Conservation (phyloP, 2,797 vertebrate genomes). For the Labroides dimidiatus region DNA sequence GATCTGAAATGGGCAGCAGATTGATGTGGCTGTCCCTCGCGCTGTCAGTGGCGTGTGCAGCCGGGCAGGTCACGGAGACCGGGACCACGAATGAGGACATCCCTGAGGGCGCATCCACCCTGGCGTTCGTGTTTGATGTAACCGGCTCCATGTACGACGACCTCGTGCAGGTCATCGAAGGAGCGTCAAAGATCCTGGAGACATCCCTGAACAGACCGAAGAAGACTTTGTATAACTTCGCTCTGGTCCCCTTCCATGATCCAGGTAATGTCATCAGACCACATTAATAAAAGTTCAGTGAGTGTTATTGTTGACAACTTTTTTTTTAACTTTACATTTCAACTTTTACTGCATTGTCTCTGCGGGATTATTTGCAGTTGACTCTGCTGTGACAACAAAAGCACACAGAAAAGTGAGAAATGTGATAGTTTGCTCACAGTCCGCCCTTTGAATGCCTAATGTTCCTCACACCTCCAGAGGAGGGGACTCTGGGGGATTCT, state of each 20-base stretch:
- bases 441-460: slow-evolving; percentile 61
- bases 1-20: slow-evolving; percentile 72
- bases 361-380: not conserved
- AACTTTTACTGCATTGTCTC: not conserved
- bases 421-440: slow-evolving; percentile 79
- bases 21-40: slow-evolving; percentile 60
- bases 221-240: slow-evolving; percentile 94
- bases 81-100: slow-evolving; percentile 75
- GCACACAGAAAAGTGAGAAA: slow-evolving; percentile 75
- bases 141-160: slow-evolving; percentile 99
- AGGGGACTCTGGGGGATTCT: slow-evolving; percentile 53
- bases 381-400: slow-evolving; percentile 36
- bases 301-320: not conserved
- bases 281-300: not conserved
- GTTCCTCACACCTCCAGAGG: slow-evolving; percentile 75
- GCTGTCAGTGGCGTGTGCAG: slow-evolving; percentile 72
- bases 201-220: slow-evolving; percentile 94
- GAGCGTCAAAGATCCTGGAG: slow-evolving; percentile 97
- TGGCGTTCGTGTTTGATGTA: slow-evolving; percentile 98
- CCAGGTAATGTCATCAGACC: slow-evolving; percentile 87
- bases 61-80: slow-evolving; percentile 70
- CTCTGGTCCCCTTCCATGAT: slow-evolving; percentile 96
- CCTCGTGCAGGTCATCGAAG: slow-evolving; percentile 97
- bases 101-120: slow-evolving; percentile 94
- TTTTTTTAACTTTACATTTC: not conserved